Percentiles rank a stretch among this genome's conserved stretches.
Evolutionary conservation across 2,888 invertebrate species (phyloP).

Genomic region (Resseliella maxima): DNA sequence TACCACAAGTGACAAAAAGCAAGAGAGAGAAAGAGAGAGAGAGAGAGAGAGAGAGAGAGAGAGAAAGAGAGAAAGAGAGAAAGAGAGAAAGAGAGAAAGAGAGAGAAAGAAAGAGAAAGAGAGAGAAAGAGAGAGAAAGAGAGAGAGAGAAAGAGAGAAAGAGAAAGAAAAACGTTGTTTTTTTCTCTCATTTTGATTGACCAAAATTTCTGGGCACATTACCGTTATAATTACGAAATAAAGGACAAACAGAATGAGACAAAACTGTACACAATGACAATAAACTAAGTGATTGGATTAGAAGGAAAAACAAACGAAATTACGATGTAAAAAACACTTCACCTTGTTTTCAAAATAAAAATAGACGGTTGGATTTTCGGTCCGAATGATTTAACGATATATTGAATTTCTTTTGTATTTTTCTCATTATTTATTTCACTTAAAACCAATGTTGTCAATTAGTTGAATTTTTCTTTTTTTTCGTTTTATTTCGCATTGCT

Average conservation of each 20-base stretch:
- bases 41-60: no score
- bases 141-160: no score
- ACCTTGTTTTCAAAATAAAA: constrained; percentile 41
- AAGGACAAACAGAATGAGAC: constrained; percentile 25
- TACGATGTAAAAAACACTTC: constrained; percentile 29
- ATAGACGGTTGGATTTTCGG: constrained; percentile 49
- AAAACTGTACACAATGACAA: background rate
- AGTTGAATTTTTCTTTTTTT: background rate
- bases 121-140: no score
- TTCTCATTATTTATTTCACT: background rate
- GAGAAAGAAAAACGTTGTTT: no score
- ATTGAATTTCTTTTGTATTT: constrained; percentile 1
- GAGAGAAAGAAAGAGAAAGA: no score
- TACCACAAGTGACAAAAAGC: background rate
- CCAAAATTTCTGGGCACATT: constrained; percentile 46
- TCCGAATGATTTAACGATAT: background rate
- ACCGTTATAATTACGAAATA: constrained; percentile 13
- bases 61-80: no score
- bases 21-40: no score
- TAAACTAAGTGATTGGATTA: constrained; percentile 18
- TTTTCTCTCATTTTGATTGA: constrained; percentile 48
- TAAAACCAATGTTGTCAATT: background rate
- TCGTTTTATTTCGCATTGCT: background rate
- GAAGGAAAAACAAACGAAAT: constrained; percentile 44
- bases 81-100: no score